Conservation (phyloP, 2,113 vertebrate genomes). For the Telmatochromis sp. region DNA sequence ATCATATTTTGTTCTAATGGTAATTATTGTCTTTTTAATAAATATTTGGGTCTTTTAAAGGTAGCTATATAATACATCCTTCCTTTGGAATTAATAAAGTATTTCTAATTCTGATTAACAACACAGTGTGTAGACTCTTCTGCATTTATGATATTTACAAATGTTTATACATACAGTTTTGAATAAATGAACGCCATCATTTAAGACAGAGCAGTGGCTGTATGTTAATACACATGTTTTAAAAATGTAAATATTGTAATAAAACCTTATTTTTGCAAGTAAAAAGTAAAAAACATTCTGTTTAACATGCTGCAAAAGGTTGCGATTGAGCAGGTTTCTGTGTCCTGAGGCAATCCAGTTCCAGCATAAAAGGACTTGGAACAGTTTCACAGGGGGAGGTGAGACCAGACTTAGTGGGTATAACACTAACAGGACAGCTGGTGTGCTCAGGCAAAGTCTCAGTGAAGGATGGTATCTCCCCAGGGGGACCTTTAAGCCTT, state of each 20-base stretch:
- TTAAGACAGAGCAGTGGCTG: accelerated
- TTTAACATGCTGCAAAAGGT: neutral
- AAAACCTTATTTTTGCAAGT: neutral
- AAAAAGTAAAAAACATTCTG: neutral
- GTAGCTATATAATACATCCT: neutral
- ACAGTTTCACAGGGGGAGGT: neutral
- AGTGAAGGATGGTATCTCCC: neutral
- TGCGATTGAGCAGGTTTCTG: neutral
- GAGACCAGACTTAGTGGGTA: neutral
- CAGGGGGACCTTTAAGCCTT: neutral
- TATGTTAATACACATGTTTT: neutral
- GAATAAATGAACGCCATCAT: neutral
- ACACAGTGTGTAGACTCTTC: neutral
- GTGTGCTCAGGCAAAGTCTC: neutral
- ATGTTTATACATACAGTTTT: neutral
- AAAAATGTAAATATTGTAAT: neutral
- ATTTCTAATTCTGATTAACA: neutral
- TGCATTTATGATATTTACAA: neutral
- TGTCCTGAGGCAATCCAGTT: neutral
- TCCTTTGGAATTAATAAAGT: neutral
- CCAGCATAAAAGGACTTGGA: neutral
- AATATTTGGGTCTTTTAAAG: neutral
- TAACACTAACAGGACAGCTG: neutral
- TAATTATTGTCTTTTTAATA: neutral
- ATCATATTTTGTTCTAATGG: neutral